A percentile compares a stretch with the other conserved stretches of the same genome.
These are phyloP conservation scores for Percopsis transmontana DNA, from an alignment of 2,113 vertebrate genomes.

Conservation along the genomic window DNA sequence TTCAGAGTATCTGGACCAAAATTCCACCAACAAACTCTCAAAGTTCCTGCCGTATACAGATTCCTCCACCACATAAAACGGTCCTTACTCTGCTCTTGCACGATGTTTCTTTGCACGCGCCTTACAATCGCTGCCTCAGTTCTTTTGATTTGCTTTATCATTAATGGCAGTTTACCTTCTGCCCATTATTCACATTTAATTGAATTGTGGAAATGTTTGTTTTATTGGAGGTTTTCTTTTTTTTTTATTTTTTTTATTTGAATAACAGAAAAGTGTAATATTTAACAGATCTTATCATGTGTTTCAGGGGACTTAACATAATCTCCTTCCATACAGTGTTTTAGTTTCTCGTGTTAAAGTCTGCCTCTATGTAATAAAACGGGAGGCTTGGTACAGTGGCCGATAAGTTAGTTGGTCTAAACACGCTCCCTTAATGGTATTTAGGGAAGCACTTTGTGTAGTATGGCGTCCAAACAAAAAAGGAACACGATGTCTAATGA, in stretches of 20 bases:
- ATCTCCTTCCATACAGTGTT: conserved; percentile 24
- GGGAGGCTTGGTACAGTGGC: neutral
- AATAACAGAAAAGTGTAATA: neutral
- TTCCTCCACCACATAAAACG: conserved; percentile 64
- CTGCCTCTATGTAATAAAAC: neutral
- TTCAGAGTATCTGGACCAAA: conserved; percentile 68
- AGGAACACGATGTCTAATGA: conserved; percentile 5
- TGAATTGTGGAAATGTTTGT: conserved; percentile 51
- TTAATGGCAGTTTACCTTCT: conserved; percentile 1
- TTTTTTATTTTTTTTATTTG: conserved; percentile 14
- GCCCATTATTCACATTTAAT: conserved; percentile 18
- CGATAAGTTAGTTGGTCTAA: neutral
- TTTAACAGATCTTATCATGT: neutral
- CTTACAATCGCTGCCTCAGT: neutral
- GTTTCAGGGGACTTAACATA: neutral
- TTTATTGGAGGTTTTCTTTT: conserved; percentile 22
- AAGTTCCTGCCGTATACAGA: conserved; percentile 88
- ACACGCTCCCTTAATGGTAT: neutral
- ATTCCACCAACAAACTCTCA: conserved; percentile 82
- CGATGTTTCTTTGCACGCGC: neutral
- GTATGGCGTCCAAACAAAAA: neutral
- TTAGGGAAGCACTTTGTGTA: neutral
- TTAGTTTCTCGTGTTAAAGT: conserved; percentile 10
- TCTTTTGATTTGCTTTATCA: conserved; percentile 4
- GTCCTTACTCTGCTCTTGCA: neutral